These are phyloP conservation scores for Clusia tigrina DNA, from an alignment of 2,888 invertebrate genomes.

Conservation along the genomic window DNA sequence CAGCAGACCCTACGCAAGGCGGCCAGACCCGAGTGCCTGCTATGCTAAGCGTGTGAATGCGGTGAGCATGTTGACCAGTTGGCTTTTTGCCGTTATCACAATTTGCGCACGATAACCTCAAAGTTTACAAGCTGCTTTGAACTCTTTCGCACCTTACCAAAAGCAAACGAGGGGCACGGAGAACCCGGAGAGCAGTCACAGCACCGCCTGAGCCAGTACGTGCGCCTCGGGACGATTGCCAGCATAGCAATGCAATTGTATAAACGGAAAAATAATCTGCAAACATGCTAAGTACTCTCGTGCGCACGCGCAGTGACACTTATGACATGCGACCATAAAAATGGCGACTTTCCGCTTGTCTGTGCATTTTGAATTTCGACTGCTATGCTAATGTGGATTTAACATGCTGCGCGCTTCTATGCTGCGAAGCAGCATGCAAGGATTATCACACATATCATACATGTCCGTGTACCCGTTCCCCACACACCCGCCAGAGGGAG, in stretches of 20 bases:
- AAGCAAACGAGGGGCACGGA: no score
- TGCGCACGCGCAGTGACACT: slow-evolving; percentile 1
- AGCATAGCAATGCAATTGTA: background rate
- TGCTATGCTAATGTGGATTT: background rate
- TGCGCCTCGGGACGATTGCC: background rate
- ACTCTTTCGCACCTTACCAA: slow-evolving; percentile 7
- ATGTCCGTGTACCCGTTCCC: background rate
- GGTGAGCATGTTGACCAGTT: background rate
- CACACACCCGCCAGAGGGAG: background rate
- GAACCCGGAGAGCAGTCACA: no score
- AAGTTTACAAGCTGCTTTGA: background rate
- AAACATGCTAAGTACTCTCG: background rate
- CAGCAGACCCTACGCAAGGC: background rate
- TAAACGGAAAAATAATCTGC: background rate
- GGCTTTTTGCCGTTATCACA: slow-evolving; percentile 6
- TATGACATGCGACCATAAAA: slow-evolving; percentile 5
- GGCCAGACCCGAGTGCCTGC: background rate
- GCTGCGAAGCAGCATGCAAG: background rate
- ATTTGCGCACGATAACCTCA: slow-evolving; percentile 1
- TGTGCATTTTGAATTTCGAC: background rate
- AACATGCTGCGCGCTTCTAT: background rate
- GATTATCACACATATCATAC: no score
- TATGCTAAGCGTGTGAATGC: background rate
- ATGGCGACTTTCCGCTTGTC: background rate
- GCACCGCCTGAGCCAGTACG: background rate